phyloP scores from a whole-genome alignment of 1,140 invertebrate species.

The Heliothis subflexa region DNA sequence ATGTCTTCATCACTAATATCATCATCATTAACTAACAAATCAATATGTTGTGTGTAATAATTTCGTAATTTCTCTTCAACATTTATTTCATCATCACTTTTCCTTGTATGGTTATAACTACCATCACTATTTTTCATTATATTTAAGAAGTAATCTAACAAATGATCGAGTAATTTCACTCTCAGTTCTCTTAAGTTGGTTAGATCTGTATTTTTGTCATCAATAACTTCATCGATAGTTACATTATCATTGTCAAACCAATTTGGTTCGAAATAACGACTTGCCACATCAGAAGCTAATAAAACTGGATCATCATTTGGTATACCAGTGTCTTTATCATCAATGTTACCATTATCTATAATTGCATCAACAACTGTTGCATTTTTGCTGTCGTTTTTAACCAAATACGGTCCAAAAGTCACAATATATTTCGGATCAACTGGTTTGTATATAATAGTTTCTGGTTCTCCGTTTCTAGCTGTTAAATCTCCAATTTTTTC shows the following conservation, averaged over 20 bases:
- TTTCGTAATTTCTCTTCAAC: conserved; percentile 15
- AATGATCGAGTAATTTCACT: neutral
- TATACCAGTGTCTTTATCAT: no score
- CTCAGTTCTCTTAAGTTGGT: neutral
- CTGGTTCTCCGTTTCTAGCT: neutral
- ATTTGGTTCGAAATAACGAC: no score
- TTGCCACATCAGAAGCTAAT: no score
- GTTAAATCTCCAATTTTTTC: neutral
- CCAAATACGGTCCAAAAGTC: neutral
- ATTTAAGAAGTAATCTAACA: conserved; percentile 20
- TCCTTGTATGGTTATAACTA: neutral
- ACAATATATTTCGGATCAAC: conserved; percentile 12
- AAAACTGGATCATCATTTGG: no score
- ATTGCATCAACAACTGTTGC: neutral
- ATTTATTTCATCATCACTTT: neutral
- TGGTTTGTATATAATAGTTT: neutral
- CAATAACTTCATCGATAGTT: neutral
- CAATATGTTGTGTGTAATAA: conserved; percentile 13
- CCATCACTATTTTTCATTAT: neutral
- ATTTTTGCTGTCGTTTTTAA: neutral
- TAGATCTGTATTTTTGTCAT: neutral
- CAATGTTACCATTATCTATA: neutral
- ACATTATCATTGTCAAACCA: neutral
- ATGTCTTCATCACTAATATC: neutral
- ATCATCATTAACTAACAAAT: neutral